Evolutionary conservation across 2,888 invertebrate genomes (phyloP), one percentile per base, ranked within the genome.

Genomic region (Timema cristinae): DNA sequence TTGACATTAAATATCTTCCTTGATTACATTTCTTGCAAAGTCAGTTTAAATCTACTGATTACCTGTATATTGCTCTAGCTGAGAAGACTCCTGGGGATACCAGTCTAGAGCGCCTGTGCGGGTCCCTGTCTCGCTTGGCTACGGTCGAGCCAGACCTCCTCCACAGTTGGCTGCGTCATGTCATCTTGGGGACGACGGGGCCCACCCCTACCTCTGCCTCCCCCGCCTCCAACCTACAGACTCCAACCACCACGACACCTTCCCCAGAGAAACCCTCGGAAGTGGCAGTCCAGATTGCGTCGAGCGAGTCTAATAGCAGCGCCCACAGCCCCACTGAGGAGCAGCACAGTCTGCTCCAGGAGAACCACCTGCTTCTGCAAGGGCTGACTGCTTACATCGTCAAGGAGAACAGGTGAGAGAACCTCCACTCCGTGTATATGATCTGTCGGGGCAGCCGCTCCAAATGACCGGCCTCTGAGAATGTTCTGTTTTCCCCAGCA

Each of bases 361-460:
- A 91, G 78, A 92, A 92, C 80, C 89, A 90, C 73, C 86, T 87
- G 50, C 80, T 92, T 6, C 81, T 93, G 9, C 89, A 91, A 77
- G 89, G 88, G 50, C 85, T 93, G 13, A 89, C 91, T 0, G 87
- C 89, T 73, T 90, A 90, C 76, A 88, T 92, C 73, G 91, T 92
- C 0, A 90, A 90, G 76, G 89, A 90, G 75, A 88, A 86, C 76
- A 82, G 80, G 81, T 81, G 76, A 68, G 66, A n/a, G 32, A 4
- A 54, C 1, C 54, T 54, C 54, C 15, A 15, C 54, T 8, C 8
- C 15, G 11, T 52, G 4, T 4, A n/a, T 52, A 54, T 52, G n/a
- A 13, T 2, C 52, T 52, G 52, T 52, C 10, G 1, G 52, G n/a
- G 4, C n/a, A n/a, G 10, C 4, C 4, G 52, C 10, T 10, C n/a